phyloP scores from a whole-genome alignment of 2,888 invertebrate genomes.

The Tridacna crocea region DNA sequence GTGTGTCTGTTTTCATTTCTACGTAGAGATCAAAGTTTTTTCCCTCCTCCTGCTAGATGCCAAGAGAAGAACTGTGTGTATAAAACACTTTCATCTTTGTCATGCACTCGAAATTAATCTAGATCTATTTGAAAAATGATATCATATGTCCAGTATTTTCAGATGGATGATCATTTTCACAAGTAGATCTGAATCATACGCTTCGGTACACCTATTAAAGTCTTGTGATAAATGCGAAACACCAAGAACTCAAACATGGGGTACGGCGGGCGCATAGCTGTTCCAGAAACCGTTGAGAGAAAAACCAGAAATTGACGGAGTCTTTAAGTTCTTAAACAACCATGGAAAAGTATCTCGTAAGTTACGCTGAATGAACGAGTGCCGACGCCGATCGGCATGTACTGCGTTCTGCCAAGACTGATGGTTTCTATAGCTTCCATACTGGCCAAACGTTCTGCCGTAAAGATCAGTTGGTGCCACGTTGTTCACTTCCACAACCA shows the following conservation, averaged over 20 bases:
- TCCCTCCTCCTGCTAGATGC: no score
- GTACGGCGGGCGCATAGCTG: constrained; percentile 46
- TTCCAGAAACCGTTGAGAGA: constrained; percentile 53
- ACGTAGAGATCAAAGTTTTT: no score
- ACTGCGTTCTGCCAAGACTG: constrained; percentile 52
- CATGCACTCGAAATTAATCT: no score
- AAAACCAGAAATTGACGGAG: constrained; percentile 34
- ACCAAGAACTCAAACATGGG: background rate
- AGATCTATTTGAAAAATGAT: no score
- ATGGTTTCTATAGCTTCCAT: constrained; percentile 57
- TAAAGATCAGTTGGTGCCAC: background rate
- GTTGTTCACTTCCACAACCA: background rate
- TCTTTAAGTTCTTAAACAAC: constrained; percentile 40
- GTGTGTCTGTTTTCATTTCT: no score
- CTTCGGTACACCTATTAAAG: no score
- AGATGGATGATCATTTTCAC: no score
- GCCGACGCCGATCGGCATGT: constrained; percentile 34
- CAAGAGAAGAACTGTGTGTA: no score
- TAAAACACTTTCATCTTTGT: no score
- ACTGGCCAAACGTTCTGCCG: constrained; percentile 54
- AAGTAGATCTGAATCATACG: no score
- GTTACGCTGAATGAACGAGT: constrained; percentile 22
- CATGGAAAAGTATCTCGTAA: constrained; percentile 46
- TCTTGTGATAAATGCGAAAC: no score
- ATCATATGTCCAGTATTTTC: no score